A percentile compares a stretch with the other conserved stretches of the same genome.
These are phyloP conservation scores for Amphiprion clarkii DNA, from an alignment of 2,797 vertebrate species.

Conservation along the genomic window DNA sequence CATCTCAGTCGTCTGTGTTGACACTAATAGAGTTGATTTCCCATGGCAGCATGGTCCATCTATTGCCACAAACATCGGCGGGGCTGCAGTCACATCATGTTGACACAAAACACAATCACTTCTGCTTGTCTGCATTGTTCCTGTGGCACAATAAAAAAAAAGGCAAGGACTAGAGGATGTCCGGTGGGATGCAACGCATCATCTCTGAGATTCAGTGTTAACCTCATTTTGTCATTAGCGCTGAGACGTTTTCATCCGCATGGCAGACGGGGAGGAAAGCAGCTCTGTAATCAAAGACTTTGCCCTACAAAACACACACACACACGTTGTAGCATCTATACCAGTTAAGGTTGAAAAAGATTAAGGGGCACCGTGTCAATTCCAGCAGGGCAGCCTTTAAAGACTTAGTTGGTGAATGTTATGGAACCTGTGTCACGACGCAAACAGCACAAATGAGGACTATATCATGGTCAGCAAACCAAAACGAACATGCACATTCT, in stretches of 20 bases:
- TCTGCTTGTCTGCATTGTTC: conserved; percentile 79
- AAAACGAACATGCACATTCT: background rate
- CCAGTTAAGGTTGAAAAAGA: conserved; percentile 61
- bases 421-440: conserved; percentile 41
- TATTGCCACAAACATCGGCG: conserved; percentile 79
- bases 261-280: conserved; percentile 57
- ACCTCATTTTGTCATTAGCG: conserved; percentile 81
- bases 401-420: conserved; percentile 46
- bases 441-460: conserved; percentile 7
- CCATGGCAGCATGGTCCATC: conserved; percentile 80
- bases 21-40: conserved; percentile 86
- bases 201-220: conserved; percentile 78
- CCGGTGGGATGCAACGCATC: conserved; percentile 70
- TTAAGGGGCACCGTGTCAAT: conserved; percentile 43
- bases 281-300: conserved; percentile 74
- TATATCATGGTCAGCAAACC: background rate
- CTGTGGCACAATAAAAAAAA: conserved; percentile 59
- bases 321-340: conserved; percentile 24
- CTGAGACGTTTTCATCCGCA: conserved; percentile 61
- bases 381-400: conserved; percentile 51
- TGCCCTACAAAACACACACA: conserved; percentile 32
- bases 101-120: conserved; percentile 85
- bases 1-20: conserved; percentile 74
- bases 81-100: conserved; percentile 82
- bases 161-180: conserved; percentile 71